These are phyloP conservation scores for Pseudococcus viburni DNA, from an alignment of 2,888 invertebrate genomes.

Conservation along the genomic window DNA sequence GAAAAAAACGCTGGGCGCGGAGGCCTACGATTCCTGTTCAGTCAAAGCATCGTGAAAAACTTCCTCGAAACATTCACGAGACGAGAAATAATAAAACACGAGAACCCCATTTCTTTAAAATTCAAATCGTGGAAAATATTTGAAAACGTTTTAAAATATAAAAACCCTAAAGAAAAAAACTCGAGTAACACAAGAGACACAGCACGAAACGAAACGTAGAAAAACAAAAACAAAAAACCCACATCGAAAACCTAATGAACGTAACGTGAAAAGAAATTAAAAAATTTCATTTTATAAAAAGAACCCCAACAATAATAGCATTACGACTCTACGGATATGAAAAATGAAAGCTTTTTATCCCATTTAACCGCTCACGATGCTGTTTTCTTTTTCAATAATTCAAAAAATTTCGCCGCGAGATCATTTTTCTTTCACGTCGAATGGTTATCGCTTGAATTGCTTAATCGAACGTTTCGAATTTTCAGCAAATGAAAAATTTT, in stretches of 20 bases:
- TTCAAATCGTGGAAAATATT: neutral
- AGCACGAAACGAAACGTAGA: neutral
- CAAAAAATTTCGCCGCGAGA: conserved; percentile 12
- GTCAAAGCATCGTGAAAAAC: neutral
- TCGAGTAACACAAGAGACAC: neutral
- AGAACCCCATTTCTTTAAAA: neutral
- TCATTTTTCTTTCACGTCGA: conserved; percentile 27
- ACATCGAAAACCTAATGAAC: neutral
- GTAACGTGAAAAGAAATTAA: conserved; percentile 10
- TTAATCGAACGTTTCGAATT: conserved; percentile 11
- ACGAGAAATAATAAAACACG: neutral
- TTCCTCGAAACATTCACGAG: too few relatives aligned
- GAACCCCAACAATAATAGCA: neutral
- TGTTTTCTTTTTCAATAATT: conserved; percentile 17
- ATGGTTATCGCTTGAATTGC: conserved; percentile 26
- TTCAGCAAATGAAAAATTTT: neutral
- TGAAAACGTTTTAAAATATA: neutral
- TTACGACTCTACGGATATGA: neutral
- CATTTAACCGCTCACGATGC: neutral
- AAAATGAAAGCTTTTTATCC: conserved; percentile 29
- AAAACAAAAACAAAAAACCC: neutral
- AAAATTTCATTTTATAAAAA: neutral
- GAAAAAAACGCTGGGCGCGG: too few relatives aligned
- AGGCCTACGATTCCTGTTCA: too few relatives aligned
- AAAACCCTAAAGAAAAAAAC: neutral